Evolutionary conservation across 2,113 vertebrate genomes (phyloP).

Genomic region (Scatophagus argus): DNA sequence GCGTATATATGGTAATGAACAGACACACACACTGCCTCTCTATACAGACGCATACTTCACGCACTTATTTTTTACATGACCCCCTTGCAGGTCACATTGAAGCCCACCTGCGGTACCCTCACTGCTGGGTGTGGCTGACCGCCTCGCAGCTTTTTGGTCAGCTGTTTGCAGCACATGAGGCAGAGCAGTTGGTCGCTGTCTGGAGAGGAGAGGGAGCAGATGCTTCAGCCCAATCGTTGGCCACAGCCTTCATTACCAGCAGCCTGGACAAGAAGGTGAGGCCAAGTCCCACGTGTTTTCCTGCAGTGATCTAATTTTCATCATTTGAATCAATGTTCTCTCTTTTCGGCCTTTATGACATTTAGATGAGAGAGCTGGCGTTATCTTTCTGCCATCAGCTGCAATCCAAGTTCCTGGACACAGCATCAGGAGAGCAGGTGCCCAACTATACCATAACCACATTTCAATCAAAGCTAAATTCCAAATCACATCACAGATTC

Average conservation of each 20-base stretch:
- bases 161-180: slow-evolving; percentile 90
- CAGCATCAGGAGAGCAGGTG: slow-evolving; percentile 93
- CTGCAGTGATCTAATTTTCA: fast-evolving
- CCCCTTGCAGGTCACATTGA: slow-evolving; percentile 87
- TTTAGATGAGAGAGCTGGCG: slow-evolving; percentile 90
- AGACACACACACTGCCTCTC: not conserved
- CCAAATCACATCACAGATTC: fast-evolving
- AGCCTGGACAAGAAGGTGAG: slow-evolving; percentile 90
- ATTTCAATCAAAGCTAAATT: not conserved
- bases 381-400: slow-evolving; percentile 93
- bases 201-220: slow-evolving; percentile 77
- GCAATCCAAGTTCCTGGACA: slow-evolving; percentile 93
- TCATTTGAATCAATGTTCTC: not conserved
- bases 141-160: slow-evolving; percentile 94
- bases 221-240: slow-evolving; percentile 47
- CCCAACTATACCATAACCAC: not conserved
- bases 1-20: slow-evolving; percentile 89
- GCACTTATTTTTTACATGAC: not conserved
- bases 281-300: not conserved
- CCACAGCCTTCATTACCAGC: slow-evolving; percentile 83
- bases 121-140: slow-evolving; percentile 97
- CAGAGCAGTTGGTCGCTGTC: slow-evolving; percentile 88
- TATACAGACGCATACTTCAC: not conserved
- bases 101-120: slow-evolving; percentile 91
- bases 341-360: slow-evolving; percentile 2